A percentile compares a stretch with the other conserved stretches of the same genome.
phyloP scores from a whole-genome alignment of 2,113 vertebrate genomes.

The Prolemur simus region DNA sequence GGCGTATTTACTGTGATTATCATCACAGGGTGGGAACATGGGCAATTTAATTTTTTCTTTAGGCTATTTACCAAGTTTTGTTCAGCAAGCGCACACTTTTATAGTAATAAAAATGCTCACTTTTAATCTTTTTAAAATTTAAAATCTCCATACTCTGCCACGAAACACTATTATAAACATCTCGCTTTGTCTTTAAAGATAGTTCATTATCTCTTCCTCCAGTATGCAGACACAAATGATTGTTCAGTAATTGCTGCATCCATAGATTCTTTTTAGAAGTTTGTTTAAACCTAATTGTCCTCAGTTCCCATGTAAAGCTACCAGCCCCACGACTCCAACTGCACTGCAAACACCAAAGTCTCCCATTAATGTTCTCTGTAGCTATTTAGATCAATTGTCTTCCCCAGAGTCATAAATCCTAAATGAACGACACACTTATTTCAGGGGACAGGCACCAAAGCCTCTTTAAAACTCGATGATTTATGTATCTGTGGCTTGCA shows the following conservation, averaged over 20 bases:
- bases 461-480: conserved; percentile 36
- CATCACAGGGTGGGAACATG: background rate
- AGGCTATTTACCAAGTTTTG: conserved; percentile 10
- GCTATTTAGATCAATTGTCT: conserved; percentile 42
- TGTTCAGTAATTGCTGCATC: background rate
- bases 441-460: conserved; percentile 54
- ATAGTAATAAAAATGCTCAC: background rate
- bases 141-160: background rate
- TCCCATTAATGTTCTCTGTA: conserved; percentile 43
- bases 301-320: background rate
- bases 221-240: background rate
- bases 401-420: conserved; percentile 37
- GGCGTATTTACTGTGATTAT: background rate
- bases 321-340: background rate
- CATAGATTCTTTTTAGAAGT: background rate
- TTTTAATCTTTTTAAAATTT: conserved; percentile 7
- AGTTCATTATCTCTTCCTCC: background rate
- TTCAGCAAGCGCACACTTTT: background rate
- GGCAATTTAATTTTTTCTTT: background rate
- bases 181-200: conserved; percentile 36
- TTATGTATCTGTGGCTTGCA: conserved; percentile 52
- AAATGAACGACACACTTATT: conserved; percentile 49
- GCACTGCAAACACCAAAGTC: conserved; percentile 17
- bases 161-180: background rate
- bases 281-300: conserved; percentile 30